Evolutionary conservation across 2,888 invertebrate species (phyloP), one percentile per base, ranked within the genome.

Genomic region (Phlogophora meticulosa): DNA sequence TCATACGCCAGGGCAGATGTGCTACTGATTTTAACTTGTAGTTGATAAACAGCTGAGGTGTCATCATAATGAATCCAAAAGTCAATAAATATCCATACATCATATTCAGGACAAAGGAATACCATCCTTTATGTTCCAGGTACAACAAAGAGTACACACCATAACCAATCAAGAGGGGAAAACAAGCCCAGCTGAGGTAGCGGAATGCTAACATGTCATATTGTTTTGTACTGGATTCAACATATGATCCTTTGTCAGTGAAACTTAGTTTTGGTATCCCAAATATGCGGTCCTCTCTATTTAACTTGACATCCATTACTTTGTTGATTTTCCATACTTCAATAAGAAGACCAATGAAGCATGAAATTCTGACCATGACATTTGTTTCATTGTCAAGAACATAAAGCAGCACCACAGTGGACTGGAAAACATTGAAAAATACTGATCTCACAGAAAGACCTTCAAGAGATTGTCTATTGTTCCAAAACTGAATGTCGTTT

Each of bases 401-500:
- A 92, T 99, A 99, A 0, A 99, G 96, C 9, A 99, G 94, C 0
- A 99, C 99, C 59, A 99, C 97, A 13, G 99, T 93, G 0, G 99
- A 99, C 91, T 99, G 99, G 93, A 99, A 99, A 7, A 99, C 99
- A 87, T 98, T 99, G 94, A 99, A 99, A 93, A 99, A 99, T 34
- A 99, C 99, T 0, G 99, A 99, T 78, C 99, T 97, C 4, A 99
- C 99, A 0, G 99, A 99, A 43, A 99, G 96, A 11, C 99, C 99
- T 94, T 99, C 99, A 51, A 99, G 95, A 0, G 99, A 99, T 90
- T 99, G 98, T 17, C 99, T 97, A 87, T 99, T 99, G 85, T 99
- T 99, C 99, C 99, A 99, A 91, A 99, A 99, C 92, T 99, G 99
- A 87, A 99, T 99, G 92, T 99, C 99, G 95, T 99, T 99, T 96